Conservation (phyloP, 2,888 invertebrate genomes). For the Ellobium chinense region DNA sequence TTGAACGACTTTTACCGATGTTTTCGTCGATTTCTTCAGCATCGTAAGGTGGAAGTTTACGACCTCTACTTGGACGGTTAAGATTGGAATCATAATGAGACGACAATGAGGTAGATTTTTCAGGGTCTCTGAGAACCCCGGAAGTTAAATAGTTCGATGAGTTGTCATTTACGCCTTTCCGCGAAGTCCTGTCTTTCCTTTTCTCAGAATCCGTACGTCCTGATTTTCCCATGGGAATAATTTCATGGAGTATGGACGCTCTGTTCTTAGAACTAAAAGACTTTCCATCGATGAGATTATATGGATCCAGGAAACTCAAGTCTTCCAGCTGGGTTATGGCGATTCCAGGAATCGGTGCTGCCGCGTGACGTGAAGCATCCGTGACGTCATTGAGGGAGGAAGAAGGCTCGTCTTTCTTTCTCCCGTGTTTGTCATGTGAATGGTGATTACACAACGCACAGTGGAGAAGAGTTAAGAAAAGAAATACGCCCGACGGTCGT, state of each 20-base stretch:
- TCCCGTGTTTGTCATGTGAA: not conserved
- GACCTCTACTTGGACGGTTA: not conserved
- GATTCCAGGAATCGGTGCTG: not conserved
- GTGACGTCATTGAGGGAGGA: not conserved
- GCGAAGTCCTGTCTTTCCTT: not conserved
- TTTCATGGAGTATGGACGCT: not conserved
- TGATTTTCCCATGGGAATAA: not conserved
- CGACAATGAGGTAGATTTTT: not conserved
- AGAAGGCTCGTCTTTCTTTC: not conserved
- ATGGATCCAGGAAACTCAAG: slow-evolving; percentile 23
- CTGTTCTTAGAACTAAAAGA: not conserved
- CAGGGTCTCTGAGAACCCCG: not conserved
- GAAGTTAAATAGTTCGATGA: not conserved
- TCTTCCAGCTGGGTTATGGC: slow-evolving; percentile 7
- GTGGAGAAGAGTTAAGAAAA: slow-evolving; percentile 6
- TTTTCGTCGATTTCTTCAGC: not conserved
- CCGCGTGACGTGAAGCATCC: not conserved
- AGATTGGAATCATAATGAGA: not conserved
- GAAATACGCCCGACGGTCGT: not conserved
- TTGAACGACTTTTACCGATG: not conserved
- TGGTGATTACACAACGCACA: slow-evolving; percentile 12
- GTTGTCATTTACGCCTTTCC: not conserved
- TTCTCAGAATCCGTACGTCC: not conserved
- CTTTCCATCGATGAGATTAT: slow-evolving; percentile 15
- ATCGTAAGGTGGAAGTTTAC: not conserved